Conservation (phyloP, 2,888 invertebrate genomes). For the Leistus spinibarbis region DNA sequence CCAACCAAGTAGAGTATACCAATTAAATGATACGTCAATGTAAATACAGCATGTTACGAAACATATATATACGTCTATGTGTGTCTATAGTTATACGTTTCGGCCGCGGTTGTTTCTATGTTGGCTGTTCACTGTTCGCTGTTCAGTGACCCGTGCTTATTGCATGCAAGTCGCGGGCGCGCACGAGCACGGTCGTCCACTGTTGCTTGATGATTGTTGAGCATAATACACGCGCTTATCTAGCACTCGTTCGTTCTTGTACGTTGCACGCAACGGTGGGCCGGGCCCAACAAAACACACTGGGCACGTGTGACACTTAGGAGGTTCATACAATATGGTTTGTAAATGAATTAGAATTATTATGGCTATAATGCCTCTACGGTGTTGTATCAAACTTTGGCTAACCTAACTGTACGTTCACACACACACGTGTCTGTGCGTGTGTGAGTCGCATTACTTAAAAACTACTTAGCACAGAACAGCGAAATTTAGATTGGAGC, state of each 20-base stretch:
- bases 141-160: constrained; percentile 4
- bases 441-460: too few species aligned
- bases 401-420: not conserved
- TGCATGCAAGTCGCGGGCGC: not conserved
- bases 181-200: not conserved
- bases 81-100: too few species aligned
- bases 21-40: not conserved
- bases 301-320: not conserved
- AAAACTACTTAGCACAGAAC: too few species aligned
- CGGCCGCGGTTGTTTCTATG: not conserved
- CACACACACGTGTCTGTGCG: not conserved
- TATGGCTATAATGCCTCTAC: not conserved
- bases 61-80: not conserved
- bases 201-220: not conserved
- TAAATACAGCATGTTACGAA: constrained; percentile 4
- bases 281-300: not conserved
- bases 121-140: not conserved
- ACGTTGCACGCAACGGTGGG: not conserved
- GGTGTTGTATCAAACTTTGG: not conserved
- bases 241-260: not conserved
- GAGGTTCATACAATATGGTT: not conserved
- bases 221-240: not conserved
- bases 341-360: not conserved
- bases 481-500: too few species aligned
- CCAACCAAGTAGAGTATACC: not conserved